Evolutionary conservation across 2,888 invertebrate species (phyloP).

Genomic region (Lamellibrachia columna): DNA sequence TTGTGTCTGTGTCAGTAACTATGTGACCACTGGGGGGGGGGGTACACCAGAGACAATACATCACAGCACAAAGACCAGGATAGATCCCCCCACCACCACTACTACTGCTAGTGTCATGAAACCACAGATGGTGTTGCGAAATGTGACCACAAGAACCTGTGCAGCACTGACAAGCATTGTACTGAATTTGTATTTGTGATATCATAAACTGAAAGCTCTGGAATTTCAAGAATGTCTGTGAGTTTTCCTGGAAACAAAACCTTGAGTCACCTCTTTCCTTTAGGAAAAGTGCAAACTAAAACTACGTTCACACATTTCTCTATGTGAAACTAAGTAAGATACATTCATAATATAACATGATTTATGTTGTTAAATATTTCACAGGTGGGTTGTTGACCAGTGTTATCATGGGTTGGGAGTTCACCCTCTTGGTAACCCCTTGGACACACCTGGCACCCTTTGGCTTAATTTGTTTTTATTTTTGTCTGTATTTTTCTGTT

Average conservation of each 20-base stretch:
- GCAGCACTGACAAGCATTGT: neutral
- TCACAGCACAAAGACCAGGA: neutral
- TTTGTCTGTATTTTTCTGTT: too few species aligned
- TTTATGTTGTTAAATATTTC: neutral
- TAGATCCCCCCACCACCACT: neutral
- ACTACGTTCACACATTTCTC: neutral
- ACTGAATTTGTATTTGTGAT: neutral
- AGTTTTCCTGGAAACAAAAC: neutral
- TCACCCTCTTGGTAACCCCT: neutral
- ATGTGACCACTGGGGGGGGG: neutral
- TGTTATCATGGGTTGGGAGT: neutral
- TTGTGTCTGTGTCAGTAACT: neutral
- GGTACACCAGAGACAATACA: neutral
- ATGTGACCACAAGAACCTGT: neutral
- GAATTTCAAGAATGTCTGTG: neutral
- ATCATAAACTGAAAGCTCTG: neutral
- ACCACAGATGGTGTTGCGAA: slow-evolving; percentile 5
- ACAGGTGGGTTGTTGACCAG: neutral
- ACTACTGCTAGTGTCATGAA: neutral
- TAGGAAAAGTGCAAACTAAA: neutral
- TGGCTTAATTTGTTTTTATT: neutral
- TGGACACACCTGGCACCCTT: neutral
- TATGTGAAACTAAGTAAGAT: neutral
- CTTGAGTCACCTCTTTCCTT: neutral
- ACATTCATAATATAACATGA: neutral